Evolutionary conservation across 2,888 invertebrate genomes (phyloP).

Genomic region (Pilophorus perplexus): DNA sequence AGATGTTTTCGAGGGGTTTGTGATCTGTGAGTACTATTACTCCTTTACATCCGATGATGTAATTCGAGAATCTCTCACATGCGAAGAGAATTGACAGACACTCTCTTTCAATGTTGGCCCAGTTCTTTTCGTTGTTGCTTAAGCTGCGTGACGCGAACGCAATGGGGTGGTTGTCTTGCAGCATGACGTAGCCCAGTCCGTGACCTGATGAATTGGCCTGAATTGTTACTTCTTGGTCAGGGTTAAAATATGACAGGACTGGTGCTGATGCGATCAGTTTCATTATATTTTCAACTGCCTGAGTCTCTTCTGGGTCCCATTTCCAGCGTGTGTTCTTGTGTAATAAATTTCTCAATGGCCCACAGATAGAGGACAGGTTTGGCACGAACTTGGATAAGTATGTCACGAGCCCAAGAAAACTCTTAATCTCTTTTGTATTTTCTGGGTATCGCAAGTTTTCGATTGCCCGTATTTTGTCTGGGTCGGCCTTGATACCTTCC

Average conservation of each 20-base stretch:
- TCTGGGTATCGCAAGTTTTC: neutral
- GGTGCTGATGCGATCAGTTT: constrained; percentile 36
- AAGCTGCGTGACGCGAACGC: constrained; percentile 9
- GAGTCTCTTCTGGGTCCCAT: constrained; percentile 43
- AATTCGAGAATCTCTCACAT: neutral
- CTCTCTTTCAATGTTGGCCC: constrained; percentile 13
- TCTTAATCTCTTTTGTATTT: neutral
- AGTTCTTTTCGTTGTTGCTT: neutral
- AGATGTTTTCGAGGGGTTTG: constrained; percentile 3
- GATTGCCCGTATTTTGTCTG: neutral
- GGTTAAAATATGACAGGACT: constrained; percentile 49
- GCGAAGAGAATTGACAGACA: neutral
- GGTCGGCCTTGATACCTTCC: constrained; percentile 3
- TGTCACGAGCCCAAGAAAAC: neutral
- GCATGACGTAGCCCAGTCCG: constrained; percentile 1
- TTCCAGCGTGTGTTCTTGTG: constrained; percentile 14
- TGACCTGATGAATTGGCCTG: constrained; percentile 47
- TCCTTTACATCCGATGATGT: neutral
- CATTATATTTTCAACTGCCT: constrained; percentile 46
- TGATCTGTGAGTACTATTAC: constrained; percentile 6
- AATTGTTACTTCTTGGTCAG: constrained; percentile 46
- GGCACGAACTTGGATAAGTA: too few species aligned
- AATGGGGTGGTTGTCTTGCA: neutral
- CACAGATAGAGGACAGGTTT: neutral
- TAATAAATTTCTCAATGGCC: neutral